Base-by-base conservation (phyloP, 2,888 invertebrate genomes). In the Hoplodrina ambigua region DNA sequence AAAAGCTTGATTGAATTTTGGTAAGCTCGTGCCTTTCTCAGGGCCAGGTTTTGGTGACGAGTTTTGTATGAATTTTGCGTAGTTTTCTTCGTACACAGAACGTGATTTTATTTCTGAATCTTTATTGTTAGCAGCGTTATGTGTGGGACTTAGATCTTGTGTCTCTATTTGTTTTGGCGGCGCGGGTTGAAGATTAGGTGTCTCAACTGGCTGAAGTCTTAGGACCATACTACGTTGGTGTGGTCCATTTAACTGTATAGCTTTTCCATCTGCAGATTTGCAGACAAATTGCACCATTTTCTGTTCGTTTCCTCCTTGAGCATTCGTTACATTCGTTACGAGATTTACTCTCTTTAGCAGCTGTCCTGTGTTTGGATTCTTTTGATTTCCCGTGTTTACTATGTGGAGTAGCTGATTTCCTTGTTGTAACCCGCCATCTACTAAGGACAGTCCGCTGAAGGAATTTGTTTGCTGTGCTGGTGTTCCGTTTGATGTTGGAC, bases 1-100 rank as follows among this genome's bases (percentile, higher is more conserved):
- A 89, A 98, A 98, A 0, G 97, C 98, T 91, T 98, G 98, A 87
- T 97, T 97, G 88, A 98, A 98, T 91, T 98, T 98, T 4, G 98
- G 98, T 72, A 98, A 92, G 65, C 96, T 95, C 13, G 96, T 96
- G 10, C 93, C 89, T 83, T 96, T 95, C 85, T 96, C 96, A 53
- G 90, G 83, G 60, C 85, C 78, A 13, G 90, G 85, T 86, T 94
- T 94, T 50, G 86, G 89, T 44, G 92, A 90, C 0, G 94, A 90
- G 68, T 91, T 93, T 84, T 96, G 96, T 78, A 96, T 94, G 84
- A 96, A 96, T 86, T 96, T 96, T 0, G 96, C 96, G 81, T 96
- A 96, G 80, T 96, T 96, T 88, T 96, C 96, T 89, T 96, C 96
- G 75, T 96, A 96, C 15, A 95, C 90, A 1, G 96, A 96, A 41